Evolutionary conservation across 1,140 invertebrate genomes (phyloP), one percentile per base, ranked within the genome.

Genomic region (Sminthurides bifidus): DNA sequence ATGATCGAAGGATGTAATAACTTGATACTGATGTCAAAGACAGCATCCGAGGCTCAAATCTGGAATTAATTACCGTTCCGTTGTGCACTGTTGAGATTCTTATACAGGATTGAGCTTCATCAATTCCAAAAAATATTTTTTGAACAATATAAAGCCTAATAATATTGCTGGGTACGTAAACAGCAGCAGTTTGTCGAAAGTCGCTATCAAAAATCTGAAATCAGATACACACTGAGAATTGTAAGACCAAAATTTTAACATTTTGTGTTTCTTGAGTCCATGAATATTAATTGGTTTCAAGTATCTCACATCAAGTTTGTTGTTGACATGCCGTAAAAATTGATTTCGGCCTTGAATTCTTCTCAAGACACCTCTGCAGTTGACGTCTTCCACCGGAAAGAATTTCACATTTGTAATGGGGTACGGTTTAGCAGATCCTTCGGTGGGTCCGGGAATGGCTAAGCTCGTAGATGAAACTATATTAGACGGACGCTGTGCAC

Each of bases 261-360:
- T 48, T 37, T 48, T 52, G 8, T 38, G 23, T 43, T 38, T n/a
- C 43, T 19, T 52, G 4, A 24, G 27, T 23, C 26, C 8, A n/a
- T 23, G 33, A 29, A 46, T 43, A 12, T 33, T 41, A 29, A 27
- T 50, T 21, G 2, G 8, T 10, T 43, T 43, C 21, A 43, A 24
- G 17, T 44, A 45, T n/a, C 56, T 56, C 55, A 65, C 63, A 56
- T 65, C 63, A 33, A 65, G 37, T 58, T 61, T 65, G 17, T 50
- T 61, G 26, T 33, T 38, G 19, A 52, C 31, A 48, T 65, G 63
- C 2, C 63, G 48, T 23, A 41, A 23, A 51, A 65, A 65, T 21
- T 65, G 59, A 54, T 29, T 50, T 52, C 40, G 38, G 38, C 63
- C 55, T 10, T 29, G 10, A 15, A 60, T 45, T 56, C 50, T 60